Evolutionary conservation across 2,888 invertebrate genomes (phyloP), one percentile per base, ranked within the genome.

Genomic region (Physocephala rufipes): DNA sequence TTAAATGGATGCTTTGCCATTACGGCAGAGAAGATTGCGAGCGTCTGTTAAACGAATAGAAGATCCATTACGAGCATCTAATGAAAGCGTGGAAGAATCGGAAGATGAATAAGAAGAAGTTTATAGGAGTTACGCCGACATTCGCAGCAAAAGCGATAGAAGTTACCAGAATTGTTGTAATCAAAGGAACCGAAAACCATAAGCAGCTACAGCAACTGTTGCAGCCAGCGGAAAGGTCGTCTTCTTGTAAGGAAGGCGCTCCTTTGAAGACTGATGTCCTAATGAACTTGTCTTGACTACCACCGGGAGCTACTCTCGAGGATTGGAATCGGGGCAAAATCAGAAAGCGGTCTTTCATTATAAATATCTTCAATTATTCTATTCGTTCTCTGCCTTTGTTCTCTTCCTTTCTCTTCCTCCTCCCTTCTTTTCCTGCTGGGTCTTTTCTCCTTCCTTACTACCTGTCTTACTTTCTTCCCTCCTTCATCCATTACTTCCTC

Each of bases 181-280:
- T n/a, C 26, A 45, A 36, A 62, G 21, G 43, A 62, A 19, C 62
- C 19, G 62, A n/a, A 62, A 49, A 15, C 4, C 36, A 24, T 21
- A 43, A 62, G 63, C 9, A 12, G 16, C n/a, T 21, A 45, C 55
- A 55, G 36, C n/a, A 5, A 49, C 45, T 21, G 28, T 67, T 36
- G 19, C 15, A 61, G n/a, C n/a, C n/a, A n/a, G 13, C 36, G 21
- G 51, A 16, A 28, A n/a, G 15, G 36, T 15, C 43, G 36, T 36
- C 45, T 30, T 43, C 62, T 67, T 71, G 61, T n/a, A n/a, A n/a
- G 66, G 66, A 49, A 24, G 28, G 28, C 47, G 71, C 65, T n/a
- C n/a, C n/a, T n/a, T n/a, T 30, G 19, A 72, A 72, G 72, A 74
- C 72, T 72, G 74, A 74, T 74, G 72, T 68, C 61, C 67, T 65